Evolutionary conservation across 2,888 invertebrate species (phyloP), one percentile per base, ranked within the genome.

Genomic region (Platypus cylindrus): DNA sequence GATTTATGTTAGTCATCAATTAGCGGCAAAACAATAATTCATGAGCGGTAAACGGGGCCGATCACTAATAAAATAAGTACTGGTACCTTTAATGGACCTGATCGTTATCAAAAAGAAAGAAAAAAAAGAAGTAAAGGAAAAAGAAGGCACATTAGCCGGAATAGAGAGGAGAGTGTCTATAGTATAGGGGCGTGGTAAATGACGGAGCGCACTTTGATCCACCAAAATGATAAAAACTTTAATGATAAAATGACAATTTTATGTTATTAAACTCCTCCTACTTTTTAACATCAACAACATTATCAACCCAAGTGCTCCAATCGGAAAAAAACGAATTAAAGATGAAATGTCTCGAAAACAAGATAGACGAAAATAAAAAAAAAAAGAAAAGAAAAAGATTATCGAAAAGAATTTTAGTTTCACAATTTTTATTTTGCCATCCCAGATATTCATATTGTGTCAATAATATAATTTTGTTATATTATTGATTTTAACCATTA

Each of bases 181-280:
- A 46, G n/a, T n/a, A 45, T 33, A 43, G 36, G 34, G 48, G 49
- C 47, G 47, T 42, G 45, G 41, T 35, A 25, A 42, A 41, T 32
- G 43, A 45, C 42, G 38, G 41, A 40, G 46, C 43, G 38, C 43
- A 48, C 47, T 48, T 47, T 46, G 52, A 49, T 52, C 42, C 43
- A 43, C 41, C 41, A 38, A 44, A 41, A 41, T 37, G 51, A 53
- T 52, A 50, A 52, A 45, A n/a, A 41, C 40, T 42, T 43, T 50
- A 50, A 53, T 50, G 50, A 53, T 51, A 51, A 51, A 54, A 49
- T 50, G 54, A 54, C 54, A 54, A 51, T 54, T 53, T 47, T 51
- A 47, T 51, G 54, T 53, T 53, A 54, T 48, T 48, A 44, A 47
- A 48, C 54, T 49, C 52, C 54, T 44, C 54, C 54, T 45, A 37